Percentiles rank a stretch among this genome's conserved stretches.
Evolutionary conservation across 2,113 vertebrate species (phyloP).

Genomic region (Okapia johnstoni): DNA sequence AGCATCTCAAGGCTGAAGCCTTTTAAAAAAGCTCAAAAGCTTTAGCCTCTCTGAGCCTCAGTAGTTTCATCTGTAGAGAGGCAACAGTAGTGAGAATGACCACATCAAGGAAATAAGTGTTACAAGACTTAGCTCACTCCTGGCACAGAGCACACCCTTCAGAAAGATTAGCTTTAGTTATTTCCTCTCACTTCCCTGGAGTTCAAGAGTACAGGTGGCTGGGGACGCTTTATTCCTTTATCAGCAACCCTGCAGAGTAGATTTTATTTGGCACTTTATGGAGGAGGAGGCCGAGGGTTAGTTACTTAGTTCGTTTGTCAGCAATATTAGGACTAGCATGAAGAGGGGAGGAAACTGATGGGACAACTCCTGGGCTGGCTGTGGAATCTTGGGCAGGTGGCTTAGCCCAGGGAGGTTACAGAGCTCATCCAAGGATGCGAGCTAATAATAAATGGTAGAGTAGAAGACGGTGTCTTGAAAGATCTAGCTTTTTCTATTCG

Average conservation of each 20-base stretch:
- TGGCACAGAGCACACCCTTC: not conserved
- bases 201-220: not conserved
- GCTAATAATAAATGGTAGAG: too few relatives aligned
- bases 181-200: too few relatives aligned
- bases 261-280: not conserved
- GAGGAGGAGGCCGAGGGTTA: not conserved
- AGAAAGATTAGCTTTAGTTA: rapidly evolving
- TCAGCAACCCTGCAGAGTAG: too few relatives aligned
- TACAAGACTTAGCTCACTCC: not conserved
- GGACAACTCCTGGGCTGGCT: not conserved
- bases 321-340: not conserved
- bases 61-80: not conserved
- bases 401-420: not conserved
- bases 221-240: not conserved
- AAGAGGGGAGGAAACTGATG: not conserved
- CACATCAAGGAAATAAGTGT: rapidly evolving
- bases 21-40: not conserved
- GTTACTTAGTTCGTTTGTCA: not conserved
- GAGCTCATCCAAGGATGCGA: not conserved
- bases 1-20: not conserved
- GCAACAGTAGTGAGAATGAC: rapidly evolving
- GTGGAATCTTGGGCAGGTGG: not conserved
- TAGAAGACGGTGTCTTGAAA: not conserved
- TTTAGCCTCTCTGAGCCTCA: not conserved
- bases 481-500: not conserved